These are phyloP conservation scores for Homarus gammarus DNA, from an alignment of 2,888 invertebrate genomes.

Conservation along the genomic window DNA sequence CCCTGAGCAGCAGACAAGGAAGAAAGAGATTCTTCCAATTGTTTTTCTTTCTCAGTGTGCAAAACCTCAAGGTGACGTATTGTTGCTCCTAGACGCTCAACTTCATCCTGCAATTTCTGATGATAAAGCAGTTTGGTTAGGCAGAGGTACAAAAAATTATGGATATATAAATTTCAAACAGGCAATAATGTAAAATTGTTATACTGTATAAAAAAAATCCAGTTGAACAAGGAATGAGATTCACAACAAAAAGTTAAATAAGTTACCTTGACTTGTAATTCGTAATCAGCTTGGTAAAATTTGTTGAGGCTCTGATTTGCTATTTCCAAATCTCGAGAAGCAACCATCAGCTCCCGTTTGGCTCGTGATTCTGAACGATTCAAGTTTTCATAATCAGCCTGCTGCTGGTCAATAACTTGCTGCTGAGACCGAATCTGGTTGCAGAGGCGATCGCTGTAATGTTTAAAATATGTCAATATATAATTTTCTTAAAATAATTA, in stretches of 20 bases:
- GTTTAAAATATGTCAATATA: background rate
- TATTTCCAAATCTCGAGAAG: slow-evolving; percentile 52
- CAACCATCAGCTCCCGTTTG: slow-evolving; percentile 62
- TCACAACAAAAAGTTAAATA: background rate
- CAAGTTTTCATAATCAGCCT: slow-evolving; percentile 70
- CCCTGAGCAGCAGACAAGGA: slow-evolving; percentile 55
- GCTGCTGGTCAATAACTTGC: slow-evolving; percentile 74
- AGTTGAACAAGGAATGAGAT: background rate
- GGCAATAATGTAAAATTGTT: background rate
- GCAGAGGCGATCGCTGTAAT: slow-evolving; percentile 71
- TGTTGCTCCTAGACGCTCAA: slow-evolving; percentile 59
- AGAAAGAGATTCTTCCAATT: slow-evolving; percentile 48
- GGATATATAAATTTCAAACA: background rate
- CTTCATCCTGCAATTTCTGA: slow-evolving; percentile 66
- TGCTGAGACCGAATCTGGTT: slow-evolving; percentile 73
- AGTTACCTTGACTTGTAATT: slow-evolving; percentile 60
- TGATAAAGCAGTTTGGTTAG: background rate
- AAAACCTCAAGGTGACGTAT: slow-evolving; percentile 61
- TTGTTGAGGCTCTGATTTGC: slow-evolving; percentile 62
- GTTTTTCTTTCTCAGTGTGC: slow-evolving; percentile 60
- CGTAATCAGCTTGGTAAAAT: slow-evolving; percentile 54
- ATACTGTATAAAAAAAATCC: background rate
- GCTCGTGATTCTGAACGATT: slow-evolving; percentile 62
- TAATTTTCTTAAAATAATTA: background rate
- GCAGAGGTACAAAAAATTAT: background rate